Conservation (phyloP, 2,797 vertebrate genomes). For the Leptodactylus fallax region DNA sequence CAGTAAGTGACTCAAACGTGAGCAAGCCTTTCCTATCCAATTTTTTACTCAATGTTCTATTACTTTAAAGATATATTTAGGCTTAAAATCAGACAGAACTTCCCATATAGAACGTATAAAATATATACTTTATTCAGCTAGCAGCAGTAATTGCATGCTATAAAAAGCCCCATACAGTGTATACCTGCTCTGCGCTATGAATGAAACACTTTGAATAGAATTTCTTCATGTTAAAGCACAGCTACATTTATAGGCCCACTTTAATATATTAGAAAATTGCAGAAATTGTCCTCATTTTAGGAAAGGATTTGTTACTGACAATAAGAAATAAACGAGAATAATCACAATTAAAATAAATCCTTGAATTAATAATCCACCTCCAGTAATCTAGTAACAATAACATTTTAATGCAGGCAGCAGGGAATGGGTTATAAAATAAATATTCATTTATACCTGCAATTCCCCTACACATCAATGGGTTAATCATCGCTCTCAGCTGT, state of each 20-base stretch:
- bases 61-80: constrained; percentile 29
- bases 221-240: not conserved
- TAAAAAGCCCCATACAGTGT: not conserved
- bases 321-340: too few relatives aligned
- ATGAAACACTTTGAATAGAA: not conserved
- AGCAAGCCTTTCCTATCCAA: not conserved
- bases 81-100: not conserved
- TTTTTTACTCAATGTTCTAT: constrained; percentile 22
- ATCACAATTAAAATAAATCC: too few relatives aligned
- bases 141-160: not conserved
- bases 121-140: not conserved
- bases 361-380: too few relatives aligned
- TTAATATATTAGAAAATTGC: not conserved
- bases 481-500: too few relatives aligned
- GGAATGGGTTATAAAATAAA: too few relatives aligned
- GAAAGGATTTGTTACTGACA: too few relatives aligned
- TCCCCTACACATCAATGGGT: too few relatives aligned
- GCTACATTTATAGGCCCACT: not conserved
- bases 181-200: not conserved
- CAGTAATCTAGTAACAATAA: too few relatives aligned
- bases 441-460: too few relatives aligned
- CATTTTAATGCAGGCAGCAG: too few relatives aligned
- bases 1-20: not conserved
- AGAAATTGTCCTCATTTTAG: too few relatives aligned
- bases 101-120: too few relatives aligned